Percentiles rank a stretch among this genome's conserved stretches.
Evolutionary conservation across 2,888 invertebrate genomes (phyloP).

Genomic region (Thyatira batis): DNA sequence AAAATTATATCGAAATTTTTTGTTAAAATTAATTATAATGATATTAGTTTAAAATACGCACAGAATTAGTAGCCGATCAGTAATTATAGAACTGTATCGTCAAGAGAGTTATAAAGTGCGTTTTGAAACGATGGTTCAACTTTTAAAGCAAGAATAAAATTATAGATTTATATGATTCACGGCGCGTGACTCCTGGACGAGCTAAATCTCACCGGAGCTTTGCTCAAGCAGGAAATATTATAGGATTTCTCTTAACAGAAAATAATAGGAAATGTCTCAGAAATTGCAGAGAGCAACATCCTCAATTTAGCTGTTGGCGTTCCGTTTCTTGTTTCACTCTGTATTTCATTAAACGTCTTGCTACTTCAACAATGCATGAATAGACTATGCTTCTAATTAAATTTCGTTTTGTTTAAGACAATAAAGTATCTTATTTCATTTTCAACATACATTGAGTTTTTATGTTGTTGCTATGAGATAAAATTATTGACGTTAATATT

Average conservation of each 20-base stretch:
- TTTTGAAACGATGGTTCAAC: background rate
- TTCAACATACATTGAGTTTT: too few species aligned
- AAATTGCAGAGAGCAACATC: background rate
- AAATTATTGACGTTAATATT: too few species aligned
- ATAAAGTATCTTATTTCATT: background rate
- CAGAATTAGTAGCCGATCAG: background rate
- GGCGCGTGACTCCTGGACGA: conserved; percentile 8
- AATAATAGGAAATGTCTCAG: background rate
- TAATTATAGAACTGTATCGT: background rate
- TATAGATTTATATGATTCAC: conserved; percentile 9
- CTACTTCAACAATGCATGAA: background rate
- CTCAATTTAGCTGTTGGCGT: background rate
- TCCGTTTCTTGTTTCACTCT: background rate
- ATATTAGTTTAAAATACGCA: background rate
- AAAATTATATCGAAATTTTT: too few species aligned
- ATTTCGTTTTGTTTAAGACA: background rate
- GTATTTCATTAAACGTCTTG: background rate
- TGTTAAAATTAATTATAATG: too few species aligned
- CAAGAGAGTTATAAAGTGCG: background rate
- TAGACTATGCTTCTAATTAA: background rate
- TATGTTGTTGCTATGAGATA: too few species aligned
- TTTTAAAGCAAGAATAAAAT: background rate
- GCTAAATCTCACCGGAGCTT: conserved; percentile 10
- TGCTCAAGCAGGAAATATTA: background rate
- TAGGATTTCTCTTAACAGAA: background rate